Percentiles rank a stretch among this genome's conserved stretches.
Conservation (phyloP, 2,113 vertebrate species). For the Astur gentilis region DNA sequence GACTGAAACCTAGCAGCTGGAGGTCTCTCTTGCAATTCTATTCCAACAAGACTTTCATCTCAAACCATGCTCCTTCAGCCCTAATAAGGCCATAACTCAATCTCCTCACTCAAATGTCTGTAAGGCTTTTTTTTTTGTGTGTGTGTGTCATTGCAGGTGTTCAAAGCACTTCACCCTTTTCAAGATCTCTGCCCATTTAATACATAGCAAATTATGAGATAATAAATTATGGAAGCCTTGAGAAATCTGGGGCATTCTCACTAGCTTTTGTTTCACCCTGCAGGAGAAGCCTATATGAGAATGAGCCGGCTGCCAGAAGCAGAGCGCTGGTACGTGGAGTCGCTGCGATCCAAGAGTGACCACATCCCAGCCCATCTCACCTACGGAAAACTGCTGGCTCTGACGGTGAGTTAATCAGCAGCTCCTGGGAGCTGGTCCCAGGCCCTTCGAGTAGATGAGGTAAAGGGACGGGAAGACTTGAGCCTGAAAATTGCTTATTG, state of each 20-base stretch:
- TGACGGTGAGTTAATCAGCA: slow-evolving; percentile 80
- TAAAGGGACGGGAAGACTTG: not conserved
- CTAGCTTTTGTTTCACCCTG: not conserved
- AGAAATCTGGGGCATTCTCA: not conserved
- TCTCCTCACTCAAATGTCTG: not conserved
- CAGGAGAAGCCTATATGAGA: slow-evolving; percentile 95
- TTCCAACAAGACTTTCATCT: not conserved
- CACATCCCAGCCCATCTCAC: slow-evolving; percentile 97
- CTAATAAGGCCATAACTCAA: not conserved
- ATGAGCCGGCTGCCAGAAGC: slow-evolving; percentile 89
- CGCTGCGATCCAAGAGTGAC: slow-evolving; percentile 90
- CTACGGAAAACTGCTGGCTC: slow-evolving; percentile 91
- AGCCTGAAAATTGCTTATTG: not conserved
- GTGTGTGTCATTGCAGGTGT: not conserved
- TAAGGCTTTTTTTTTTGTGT: not conserved
- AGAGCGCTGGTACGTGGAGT: slow-evolving; percentile 92
- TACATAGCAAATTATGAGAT: not conserved
- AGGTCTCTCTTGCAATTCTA: not conserved
- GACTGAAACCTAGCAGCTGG: not conserved
- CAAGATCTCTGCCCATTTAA: not conserved
- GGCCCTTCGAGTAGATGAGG: not conserved
- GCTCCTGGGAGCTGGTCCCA: not conserved
- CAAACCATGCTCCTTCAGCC: not conserved
- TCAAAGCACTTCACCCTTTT: not conserved
- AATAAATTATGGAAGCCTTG: not conserved